These are phyloP conservation scores for Oxyruncus cristatus DNA, from an alignment of 2,113 vertebrate genomes.

Conservation along the genomic window DNA sequence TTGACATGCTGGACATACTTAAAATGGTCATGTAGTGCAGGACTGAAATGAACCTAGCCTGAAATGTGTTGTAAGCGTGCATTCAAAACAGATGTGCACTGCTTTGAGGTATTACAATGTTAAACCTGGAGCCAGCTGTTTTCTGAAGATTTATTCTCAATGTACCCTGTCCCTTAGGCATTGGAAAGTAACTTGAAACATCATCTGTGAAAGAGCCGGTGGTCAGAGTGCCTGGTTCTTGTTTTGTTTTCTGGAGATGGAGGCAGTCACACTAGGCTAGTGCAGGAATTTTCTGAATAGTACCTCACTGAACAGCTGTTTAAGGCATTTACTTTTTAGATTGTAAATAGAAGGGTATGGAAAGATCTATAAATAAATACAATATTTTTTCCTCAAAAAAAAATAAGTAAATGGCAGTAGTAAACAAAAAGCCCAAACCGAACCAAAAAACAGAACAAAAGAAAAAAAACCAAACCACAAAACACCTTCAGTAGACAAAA, in stretches of 20 bases:
- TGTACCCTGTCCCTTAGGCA: not conserved
- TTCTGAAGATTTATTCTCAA: slow-evolving; percentile 43
- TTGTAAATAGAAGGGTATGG: not conserved
- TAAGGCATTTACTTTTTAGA: not conserved
- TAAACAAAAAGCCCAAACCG: not conserved
- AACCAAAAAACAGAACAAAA: not conserved
- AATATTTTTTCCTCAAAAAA: not conserved
- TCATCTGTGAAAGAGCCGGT: not conserved
- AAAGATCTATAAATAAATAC: not conserved
- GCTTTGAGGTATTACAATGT: slow-evolving; percentile 30
- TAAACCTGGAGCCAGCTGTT: slow-evolving; percentile 38
- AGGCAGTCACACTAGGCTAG: not conserved
- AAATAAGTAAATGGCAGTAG: not conserved
- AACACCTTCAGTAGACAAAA: not conserved
- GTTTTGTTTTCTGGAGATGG: not conserved
- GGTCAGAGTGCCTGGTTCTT: not conserved
- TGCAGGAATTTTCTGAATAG: not conserved
- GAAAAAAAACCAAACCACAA: not conserved
- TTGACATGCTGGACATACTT: slow-evolving; percentile 38
- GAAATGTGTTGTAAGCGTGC: slow-evolving; percentile 1
- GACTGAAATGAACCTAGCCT: not conserved
- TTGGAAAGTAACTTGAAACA: slow-evolving; percentile 18
- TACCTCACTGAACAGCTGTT: not conserved
- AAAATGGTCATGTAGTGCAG: not conserved
- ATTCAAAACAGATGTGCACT: slow-evolving; percentile 36